Evolutionary conservation across 2,113 vertebrate genomes (phyloP).

Genomic region (Syrrhaptes paradoxus): DNA sequence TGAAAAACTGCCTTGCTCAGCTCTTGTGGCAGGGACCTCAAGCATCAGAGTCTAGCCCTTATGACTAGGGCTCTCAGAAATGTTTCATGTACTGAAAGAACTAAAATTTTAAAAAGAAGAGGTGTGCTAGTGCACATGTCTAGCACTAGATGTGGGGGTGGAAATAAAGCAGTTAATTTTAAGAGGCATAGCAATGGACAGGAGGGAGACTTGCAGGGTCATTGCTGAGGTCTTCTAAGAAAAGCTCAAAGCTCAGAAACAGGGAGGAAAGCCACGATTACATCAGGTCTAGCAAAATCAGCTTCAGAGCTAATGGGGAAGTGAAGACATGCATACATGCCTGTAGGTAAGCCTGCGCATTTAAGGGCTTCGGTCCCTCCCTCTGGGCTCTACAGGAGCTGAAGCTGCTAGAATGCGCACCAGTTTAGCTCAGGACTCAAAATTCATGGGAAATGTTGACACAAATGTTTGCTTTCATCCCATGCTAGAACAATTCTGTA

Average conservation of each 20-base stretch:
- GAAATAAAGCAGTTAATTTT: not conserved
- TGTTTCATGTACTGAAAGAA: not conserved
- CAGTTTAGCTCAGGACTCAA: not conserved
- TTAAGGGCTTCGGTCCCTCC: not conserved
- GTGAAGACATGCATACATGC: not conserved
- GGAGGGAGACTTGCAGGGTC: not conserved
- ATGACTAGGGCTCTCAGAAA: not conserved
- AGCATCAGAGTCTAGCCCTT: not conserved
- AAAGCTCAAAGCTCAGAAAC: not conserved
- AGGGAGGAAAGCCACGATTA: not conserved
- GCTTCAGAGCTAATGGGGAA: not conserved
- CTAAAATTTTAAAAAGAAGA: not conserved
- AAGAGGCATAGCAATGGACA: not conserved
- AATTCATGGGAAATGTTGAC: constrained; percentile 16
- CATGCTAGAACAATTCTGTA: not conserved
- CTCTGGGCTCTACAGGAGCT: not conserved
- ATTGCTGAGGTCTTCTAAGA: not conserved
- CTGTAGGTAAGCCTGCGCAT: not conserved
- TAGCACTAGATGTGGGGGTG: not conserved
- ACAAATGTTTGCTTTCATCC: not conserved
- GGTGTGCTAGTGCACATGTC: not conserved
- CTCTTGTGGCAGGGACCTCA: not conserved
- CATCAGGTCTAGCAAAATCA: not conserved
- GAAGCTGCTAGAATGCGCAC: not conserved
- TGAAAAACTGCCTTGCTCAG: not conserved